A percentile compares a stretch with the other conserved stretches of the same genome.
These are phyloP conservation scores for Agriopis aurantiaria DNA, from an alignment of 2,888 invertebrate species.

Conservation along the genomic window DNA sequence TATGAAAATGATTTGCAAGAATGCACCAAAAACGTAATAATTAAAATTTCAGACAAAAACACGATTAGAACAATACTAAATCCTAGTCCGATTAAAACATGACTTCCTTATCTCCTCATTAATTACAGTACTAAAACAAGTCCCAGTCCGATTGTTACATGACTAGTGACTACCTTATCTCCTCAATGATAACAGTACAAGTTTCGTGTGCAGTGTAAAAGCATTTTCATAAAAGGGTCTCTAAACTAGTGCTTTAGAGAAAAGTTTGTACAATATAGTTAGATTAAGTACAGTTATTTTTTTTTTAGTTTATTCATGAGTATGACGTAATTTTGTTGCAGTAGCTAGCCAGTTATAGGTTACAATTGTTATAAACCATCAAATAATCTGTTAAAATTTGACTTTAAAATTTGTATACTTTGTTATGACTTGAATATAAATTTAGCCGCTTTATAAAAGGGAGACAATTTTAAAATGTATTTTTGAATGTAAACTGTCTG, in stretches of 20 bases:
- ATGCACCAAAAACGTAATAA: not conserved
- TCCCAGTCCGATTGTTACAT: no score
- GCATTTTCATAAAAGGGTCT: constrained; percentile 38
- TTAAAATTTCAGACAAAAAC: no score
- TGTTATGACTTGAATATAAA: constrained; percentile 6
- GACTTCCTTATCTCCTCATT: no score
- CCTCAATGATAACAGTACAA: no score
- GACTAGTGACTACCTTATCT: no score
- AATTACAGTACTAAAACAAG: no score
- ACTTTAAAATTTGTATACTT: constrained; percentile 2
- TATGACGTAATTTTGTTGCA: constrained; percentile 44
- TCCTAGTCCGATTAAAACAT: no score
- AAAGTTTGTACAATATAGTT: constrained; percentile 50
- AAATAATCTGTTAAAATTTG: constrained; percentile 7
- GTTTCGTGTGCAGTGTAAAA: no score
- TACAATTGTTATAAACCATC: constrained; percentile 23
- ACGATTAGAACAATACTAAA: no score
- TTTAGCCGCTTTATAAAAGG: not conserved
- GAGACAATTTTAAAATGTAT: not conserved
- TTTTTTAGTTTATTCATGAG: constrained; percentile 36
- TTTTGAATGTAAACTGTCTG: not conserved
- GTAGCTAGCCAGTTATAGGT: constrained; percentile 6
- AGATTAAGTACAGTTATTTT: constrained; percentile 43
- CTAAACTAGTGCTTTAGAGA: constrained; percentile 43
- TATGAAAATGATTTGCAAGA: constrained; percentile 7